phyloP scores from a whole-genome alignment of 2,113 vertebrate species.

The Rhagologus leucostigma region DNA sequence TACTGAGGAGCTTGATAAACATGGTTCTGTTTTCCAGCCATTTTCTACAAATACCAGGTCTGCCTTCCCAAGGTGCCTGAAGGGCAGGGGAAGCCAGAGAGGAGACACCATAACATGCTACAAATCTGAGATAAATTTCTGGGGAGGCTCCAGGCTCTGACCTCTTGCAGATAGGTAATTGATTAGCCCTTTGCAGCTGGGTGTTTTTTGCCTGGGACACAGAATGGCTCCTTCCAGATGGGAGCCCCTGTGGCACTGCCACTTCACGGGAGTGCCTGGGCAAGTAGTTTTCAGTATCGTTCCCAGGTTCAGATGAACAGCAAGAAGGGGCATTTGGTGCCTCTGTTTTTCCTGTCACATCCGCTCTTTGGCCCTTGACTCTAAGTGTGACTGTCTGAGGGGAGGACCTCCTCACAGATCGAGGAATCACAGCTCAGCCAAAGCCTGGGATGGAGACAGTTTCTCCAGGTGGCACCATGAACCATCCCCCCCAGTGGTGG shows the following conservation, averaged over 20 bases:
- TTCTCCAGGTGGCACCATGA: accelerated
- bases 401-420: too few species aligned
- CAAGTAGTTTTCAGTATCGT: too few species aligned
- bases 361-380: accelerated
- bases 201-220: background rate
- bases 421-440: accelerated
- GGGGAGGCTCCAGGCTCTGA: background rate
- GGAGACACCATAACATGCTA: background rate
- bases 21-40: background rate
- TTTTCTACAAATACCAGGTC: background rate
- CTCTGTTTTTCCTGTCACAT: accelerated
- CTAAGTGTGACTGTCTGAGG: background rate
- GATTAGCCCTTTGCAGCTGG: background rate
- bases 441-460: accelerated
- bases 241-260: too few species aligned
- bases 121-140: background rate
- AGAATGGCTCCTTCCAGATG: background rate
- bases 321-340: accelerated
- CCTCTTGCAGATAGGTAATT: background rate
- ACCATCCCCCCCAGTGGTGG: background rate
- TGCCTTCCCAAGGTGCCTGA: background rate
- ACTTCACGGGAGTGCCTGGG: too few species aligned
- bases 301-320: accelerated
- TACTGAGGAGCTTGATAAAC: background rate
- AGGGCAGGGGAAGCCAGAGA: background rate